phyloP scores from a whole-genome alignment of 2,888 invertebrate genomes.

The Apodemia hepburni region DNA sequence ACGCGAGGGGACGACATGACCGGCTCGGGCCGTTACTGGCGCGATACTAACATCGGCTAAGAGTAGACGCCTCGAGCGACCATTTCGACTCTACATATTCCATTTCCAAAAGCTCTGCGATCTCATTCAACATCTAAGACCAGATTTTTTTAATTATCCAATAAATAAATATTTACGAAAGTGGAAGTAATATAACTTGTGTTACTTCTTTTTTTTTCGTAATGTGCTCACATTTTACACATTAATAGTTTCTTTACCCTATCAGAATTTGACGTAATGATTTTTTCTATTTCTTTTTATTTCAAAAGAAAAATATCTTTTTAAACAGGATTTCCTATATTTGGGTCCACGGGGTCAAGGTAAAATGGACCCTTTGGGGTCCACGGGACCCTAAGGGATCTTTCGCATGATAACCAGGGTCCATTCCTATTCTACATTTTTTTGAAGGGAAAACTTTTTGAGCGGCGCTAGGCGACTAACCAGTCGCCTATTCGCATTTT shows the following conservation, averaged over 20 bases:
- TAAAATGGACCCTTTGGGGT: too few relatives aligned
- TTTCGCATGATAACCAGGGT: too few relatives aligned
- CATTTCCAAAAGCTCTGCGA: slow-evolving; percentile 18
- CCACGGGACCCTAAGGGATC: too few relatives aligned
- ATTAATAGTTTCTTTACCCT: neutral
- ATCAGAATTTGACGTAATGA: neutral
- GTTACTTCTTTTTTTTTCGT: neutral
- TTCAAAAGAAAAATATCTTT: too few relatives aligned
- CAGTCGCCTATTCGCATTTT: too few relatives aligned
- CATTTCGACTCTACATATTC: slow-evolving; percentile 13
- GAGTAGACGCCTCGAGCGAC: slow-evolving; percentile 20
- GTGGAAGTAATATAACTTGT: slow-evolving; percentile 1
- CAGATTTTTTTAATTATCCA: slow-evolving; percentile 3
- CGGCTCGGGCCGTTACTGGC: slow-evolving; percentile 54
- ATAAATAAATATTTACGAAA: neutral
- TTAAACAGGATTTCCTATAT: too few relatives aligned
- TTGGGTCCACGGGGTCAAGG: too few relatives aligned
- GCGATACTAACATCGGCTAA: slow-evolving; percentile 54
- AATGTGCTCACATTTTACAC: neutral
- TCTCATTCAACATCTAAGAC: slow-evolving; percentile 11
- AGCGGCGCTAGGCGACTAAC: too few relatives aligned
- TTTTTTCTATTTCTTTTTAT: too few relatives aligned
- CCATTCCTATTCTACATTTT: too few relatives aligned
- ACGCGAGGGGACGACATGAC: slow-evolving; percentile 50
- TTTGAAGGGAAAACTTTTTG: too few relatives aligned